Evolutionary conservation across 64 coral and sea anemone genomes (phyloP).

Genomic region (Actinia equina): DNA sequence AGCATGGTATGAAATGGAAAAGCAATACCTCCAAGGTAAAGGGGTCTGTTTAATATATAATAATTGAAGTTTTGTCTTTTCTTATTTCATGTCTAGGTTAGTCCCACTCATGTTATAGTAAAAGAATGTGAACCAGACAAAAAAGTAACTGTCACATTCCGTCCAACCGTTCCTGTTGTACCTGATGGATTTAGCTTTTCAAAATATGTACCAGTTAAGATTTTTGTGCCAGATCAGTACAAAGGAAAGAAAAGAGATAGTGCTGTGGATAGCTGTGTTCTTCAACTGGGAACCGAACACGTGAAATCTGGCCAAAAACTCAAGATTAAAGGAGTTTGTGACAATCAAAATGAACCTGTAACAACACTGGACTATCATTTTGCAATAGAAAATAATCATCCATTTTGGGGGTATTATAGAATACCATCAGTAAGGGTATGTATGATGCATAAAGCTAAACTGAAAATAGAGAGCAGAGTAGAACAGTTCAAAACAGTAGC

Average conservation of each 20-base stretch:
- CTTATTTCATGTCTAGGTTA: conserved; percentile 6
- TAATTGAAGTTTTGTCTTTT: not conserved
- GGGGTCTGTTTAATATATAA: not conserved
- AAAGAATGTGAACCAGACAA: conserved; percentile 25
- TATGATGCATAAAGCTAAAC: too few species aligned
- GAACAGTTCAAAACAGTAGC: too few species aligned
- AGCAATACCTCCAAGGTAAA: not conserved
- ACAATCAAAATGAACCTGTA: conserved; percentile 4
- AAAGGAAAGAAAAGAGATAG: not conserved
- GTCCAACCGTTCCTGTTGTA: conserved; percentile 43
- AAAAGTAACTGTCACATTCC: not conserved
- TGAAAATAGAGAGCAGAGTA: not conserved
- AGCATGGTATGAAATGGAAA: too few species aligned
- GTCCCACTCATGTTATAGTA: not conserved
- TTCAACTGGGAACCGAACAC: conserved; percentile 7
- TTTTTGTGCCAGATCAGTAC: conserved; percentile 16
- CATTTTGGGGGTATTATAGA: conserved; percentile 21
- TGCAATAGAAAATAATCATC: not conserved
- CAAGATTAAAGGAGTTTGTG: conserved; percentile 19
- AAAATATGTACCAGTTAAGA: not conserved
- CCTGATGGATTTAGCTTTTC: not conserved
- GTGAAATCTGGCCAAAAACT: not conserved
- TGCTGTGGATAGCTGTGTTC: not conserved
- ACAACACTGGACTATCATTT: conserved; percentile 1
- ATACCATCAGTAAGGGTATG: conserved; percentile 19